A percentile compares a stretch with the other conserved stretches of the same genome.
Evolutionary conservation across 2,113 vertebrate genomes (phyloP).

Genomic region (Calypte anna): DNA sequence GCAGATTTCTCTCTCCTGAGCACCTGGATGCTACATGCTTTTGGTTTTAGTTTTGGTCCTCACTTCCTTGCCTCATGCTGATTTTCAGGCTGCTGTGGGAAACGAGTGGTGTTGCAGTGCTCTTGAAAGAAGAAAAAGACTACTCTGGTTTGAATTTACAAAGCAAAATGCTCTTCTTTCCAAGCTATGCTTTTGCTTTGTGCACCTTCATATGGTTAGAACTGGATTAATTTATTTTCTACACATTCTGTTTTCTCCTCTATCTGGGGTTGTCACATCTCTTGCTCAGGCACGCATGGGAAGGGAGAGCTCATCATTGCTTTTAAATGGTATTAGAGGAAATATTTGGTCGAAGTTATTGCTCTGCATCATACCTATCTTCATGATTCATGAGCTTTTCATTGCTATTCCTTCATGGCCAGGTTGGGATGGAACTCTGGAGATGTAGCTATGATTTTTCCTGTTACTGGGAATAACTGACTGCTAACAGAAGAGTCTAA

Average conservation of each 20-base stretch:
- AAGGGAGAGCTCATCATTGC: background rate
- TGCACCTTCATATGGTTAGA: background rate
- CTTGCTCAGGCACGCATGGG: background rate
- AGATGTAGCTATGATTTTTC: background rate
- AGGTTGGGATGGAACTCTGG: background rate
- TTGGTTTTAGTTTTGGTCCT: constrained; percentile 18
- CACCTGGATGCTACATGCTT: background rate
- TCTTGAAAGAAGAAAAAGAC: constrained; percentile 36
- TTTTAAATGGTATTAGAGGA: background rate
- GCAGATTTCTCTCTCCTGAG: background rate
- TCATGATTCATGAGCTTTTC: background rate
- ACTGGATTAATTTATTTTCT: constrained; percentile 48
- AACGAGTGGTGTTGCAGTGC: background rate
- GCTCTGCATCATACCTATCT: background rate
- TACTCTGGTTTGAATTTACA: constrained; percentile 36
- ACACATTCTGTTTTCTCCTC: constrained; percentile 24
- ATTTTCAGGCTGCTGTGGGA: constrained; percentile 42
- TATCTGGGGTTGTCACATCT: constrained; percentile 2
- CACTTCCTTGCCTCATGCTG: constrained; percentile 8
- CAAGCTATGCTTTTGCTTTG: background rate
- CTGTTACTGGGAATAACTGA: background rate
- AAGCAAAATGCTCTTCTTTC: constrained; percentile 27
- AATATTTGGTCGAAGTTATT: constrained; percentile 20
- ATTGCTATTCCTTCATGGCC: background rate
- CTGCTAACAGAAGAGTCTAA: background rate